phyloP scores from a whole-genome alignment of 2,888 invertebrate genomes.

The Drosophila kambysellisi region DNA sequence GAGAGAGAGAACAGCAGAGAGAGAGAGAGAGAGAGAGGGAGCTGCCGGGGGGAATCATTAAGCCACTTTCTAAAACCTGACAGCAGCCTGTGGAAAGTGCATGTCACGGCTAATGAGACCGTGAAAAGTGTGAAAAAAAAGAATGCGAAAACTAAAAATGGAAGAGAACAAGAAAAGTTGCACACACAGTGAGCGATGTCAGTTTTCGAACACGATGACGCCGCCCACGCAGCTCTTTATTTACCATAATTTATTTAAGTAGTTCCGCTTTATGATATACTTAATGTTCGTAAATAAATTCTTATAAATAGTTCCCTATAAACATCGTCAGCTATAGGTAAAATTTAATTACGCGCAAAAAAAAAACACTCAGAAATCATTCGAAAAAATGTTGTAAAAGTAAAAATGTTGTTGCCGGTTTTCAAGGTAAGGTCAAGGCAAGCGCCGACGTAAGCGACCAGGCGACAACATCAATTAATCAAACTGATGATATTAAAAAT shows the following conservation, averaged over 20 bases:
- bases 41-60: slow-evolving; percentile 5
- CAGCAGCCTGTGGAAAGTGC: slow-evolving; percentile 43
- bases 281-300: slow-evolving; percentile 62
- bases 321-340: slow-evolving; percentile 46
- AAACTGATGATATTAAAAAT: slow-evolving; percentile 24
- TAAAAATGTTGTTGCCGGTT: slow-evolving; percentile 51
- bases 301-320: slow-evolving; percentile 65
- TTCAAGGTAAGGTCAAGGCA: slow-evolving; percentile 78
- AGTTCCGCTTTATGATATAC: slow-evolving; percentile 75
- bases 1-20: not conserved
- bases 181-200: slow-evolving; percentile 25
- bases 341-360: slow-evolving; percentile 63
- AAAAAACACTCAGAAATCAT: slow-evolving; percentile 12
- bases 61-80: slow-evolving; percentile 32
- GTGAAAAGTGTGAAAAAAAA: slow-evolving; percentile 5
- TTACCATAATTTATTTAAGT: slow-evolving; percentile 78
- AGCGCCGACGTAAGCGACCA: slow-evolving; percentile 60
- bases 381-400: slow-evolving; percentile 59
- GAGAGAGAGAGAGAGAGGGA: not conserved
- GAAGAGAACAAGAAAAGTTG: not conserved
- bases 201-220: slow-evolving; percentile 22
- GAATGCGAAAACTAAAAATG: not conserved
- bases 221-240: slow-evolving; percentile 63
- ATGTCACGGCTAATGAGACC: slow-evolving; percentile 61
- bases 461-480: slow-evolving; percentile 64